A percentile compares a stretch with the other conserved stretches of the same genome.
These are phyloP conservation scores for Trissolcus brochymenae DNA, from an alignment of 2,888 invertebrate species.

Conservation along the genomic window DNA sequence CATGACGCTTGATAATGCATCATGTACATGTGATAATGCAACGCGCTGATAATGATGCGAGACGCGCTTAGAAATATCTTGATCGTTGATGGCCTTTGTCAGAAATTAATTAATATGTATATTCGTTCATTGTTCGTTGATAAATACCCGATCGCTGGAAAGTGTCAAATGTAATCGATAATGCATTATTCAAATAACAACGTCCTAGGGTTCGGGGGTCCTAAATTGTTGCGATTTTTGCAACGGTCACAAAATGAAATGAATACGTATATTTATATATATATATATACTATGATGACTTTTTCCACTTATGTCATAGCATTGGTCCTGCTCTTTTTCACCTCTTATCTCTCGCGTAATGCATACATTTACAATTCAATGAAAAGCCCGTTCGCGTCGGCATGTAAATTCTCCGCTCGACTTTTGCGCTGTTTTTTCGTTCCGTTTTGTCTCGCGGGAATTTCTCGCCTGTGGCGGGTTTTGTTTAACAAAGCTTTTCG, in stretches of 20 bases:
- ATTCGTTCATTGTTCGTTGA: constrained; percentile 41
- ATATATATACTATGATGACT: constrained; percentile 1
- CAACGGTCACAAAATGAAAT: constrained; percentile 15
- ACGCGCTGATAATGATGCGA: constrained; percentile 37
- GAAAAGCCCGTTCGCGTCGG: constrained; percentile 32
- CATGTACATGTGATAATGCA: constrained; percentile 2
- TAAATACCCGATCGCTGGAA: constrained; percentile 29
- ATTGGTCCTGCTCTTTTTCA: constrained; percentile 9
- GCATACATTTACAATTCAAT: constrained; percentile 48
- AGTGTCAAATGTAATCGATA: constrained; percentile 35
- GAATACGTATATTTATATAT: constrained; percentile 19
- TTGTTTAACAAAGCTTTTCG: constrained; percentile 39
- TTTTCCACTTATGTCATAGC: constrained; percentile 25
- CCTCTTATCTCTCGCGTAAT: constrained; percentile 14
- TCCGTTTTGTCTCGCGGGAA: constrained; percentile 16
- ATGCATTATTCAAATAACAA: neutral
- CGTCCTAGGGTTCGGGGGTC: neutral
- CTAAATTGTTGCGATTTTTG: constrained; percentile 28
- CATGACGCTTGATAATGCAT: neutral
- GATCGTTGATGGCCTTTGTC: constrained; percentile 19
- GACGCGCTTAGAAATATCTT: constrained; percentile 31
- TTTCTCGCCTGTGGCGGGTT: constrained; percentile 16
- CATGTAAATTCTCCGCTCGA: constrained; percentile 35
- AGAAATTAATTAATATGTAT: constrained; percentile 47
- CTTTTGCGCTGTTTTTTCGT: constrained; percentile 18